Base-by-base conservation (phyloP, 1,140 invertebrate species). In the Drosophila orosa region DNA sequence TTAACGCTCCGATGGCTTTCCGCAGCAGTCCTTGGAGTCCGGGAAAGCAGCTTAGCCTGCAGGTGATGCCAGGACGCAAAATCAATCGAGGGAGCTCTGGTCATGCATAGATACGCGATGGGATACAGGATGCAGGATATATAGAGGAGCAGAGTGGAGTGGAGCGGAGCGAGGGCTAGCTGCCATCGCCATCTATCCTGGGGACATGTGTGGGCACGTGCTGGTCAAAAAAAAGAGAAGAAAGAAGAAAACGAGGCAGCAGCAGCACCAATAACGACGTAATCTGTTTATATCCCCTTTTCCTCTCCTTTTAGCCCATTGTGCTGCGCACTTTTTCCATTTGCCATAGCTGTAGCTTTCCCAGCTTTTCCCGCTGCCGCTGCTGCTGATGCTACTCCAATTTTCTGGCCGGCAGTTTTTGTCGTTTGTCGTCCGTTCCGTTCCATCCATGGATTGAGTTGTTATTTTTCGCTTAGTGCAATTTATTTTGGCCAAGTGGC, bases 391-490 rank as follows among this genome's bases (percentile, higher is more conserved):
- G 76, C 82, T 79, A 80, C 82, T 86, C 87, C 83, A 86, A 86
- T 87, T 87, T 87, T 87, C 83, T 87, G 84, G 84, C 79, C 83
- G 84, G 40, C 79, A 89, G 76, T 84, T 89, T 87, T 87, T 87
- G 84, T 87, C 84, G 82, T 80, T 82, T 67, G 74, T 82, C 74
- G 62, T 75, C 72, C 48, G 59, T 63, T 61, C 56, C 47, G 50
- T 62, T 67, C 63, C 67, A 60, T 74, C 72, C 62, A 63, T 80
- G 72, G 76, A 87, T 87, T 87, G 84, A 87, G 84, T 87, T 87
- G 84, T 87, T 87, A 87, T 87, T 87, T 87, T 87, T 87, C 84
- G 84, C 84, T 87, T 87, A 89, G 84, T 87, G 84, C 84, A 87
- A 87, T 87, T 87, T 87, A 87, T 87, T 87, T 87, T 89, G 85